Conservation (phyloP, 1,140 invertebrate genomes). For the Cepaea nemoralis region DNA sequence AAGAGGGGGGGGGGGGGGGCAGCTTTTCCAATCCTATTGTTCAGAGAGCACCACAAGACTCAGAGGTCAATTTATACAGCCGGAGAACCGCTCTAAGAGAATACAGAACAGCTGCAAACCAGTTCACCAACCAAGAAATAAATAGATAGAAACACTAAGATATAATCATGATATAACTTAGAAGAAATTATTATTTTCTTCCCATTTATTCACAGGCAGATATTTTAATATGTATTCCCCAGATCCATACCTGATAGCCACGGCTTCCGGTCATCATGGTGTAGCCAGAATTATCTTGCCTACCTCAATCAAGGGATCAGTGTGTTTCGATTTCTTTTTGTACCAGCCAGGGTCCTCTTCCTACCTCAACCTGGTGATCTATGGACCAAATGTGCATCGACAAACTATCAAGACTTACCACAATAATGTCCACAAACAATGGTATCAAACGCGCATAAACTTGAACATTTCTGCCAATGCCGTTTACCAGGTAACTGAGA, state of each 20-base stretch:
- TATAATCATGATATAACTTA: too few species aligned
- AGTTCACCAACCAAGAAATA: too few species aligned
- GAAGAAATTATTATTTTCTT: too few species aligned
- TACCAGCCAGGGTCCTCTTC: slow-evolving; percentile 15
- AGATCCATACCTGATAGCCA: slow-evolving; percentile 15
- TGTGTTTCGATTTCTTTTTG: slow-evolving; percentile 19
- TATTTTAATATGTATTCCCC: too few species aligned
- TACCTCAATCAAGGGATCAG: not conserved
- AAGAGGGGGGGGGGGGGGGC: too few species aligned
- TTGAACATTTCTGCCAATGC: not conserved
- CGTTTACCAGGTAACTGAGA: not conserved
- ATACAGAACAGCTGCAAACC: too few species aligned
- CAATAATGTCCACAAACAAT: not conserved
- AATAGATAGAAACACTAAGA: too few species aligned
- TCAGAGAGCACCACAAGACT: too few species aligned
- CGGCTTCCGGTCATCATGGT: not conserved
- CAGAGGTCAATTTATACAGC: too few species aligned
- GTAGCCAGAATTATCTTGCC: not conserved
- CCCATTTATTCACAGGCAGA: too few species aligned
- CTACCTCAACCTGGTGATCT: slow-evolving; percentile 4
- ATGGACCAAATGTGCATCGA: not conserved
- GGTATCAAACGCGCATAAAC: not conserved
- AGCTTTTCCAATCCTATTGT: too few species aligned
- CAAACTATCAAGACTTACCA: not conserved
- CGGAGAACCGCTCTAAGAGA: too few species aligned